Evolutionary conservation across 2,888 invertebrate genomes (phyloP).

Genomic region (Zygaena filipendulae): DNA sequence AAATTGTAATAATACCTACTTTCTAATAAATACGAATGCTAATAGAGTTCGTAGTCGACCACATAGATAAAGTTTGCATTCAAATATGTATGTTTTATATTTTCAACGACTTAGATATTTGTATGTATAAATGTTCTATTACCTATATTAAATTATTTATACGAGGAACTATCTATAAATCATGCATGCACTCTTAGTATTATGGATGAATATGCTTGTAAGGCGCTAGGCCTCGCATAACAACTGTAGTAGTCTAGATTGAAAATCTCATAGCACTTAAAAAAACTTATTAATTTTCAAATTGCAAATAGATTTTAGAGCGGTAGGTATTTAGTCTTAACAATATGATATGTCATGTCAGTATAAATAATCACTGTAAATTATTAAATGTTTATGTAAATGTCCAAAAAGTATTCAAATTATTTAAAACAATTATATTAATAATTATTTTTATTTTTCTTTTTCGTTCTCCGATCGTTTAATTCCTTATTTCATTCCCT

Average conservation of each 20-base stretch:
- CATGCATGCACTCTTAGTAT: conserved; percentile 67
- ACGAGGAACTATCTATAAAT: conserved; percentile 37
- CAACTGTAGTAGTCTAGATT: conserved; percentile 57
- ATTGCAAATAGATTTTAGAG: conserved; percentile 62
- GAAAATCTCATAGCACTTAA: conserved; percentile 64
- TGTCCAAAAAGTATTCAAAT: conserved; percentile 70
- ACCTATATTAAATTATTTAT: conserved; percentile 65
- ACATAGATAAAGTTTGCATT: too few species aligned
- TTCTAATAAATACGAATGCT: not conserved
- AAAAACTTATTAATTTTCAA: conserved; percentile 53
- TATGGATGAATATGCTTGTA: conserved; percentile 47
- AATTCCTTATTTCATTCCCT: conserved; percentile 23
- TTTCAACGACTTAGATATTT: conserved; percentile 39
- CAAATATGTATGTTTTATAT: conserved; percentile 39
- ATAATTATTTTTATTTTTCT: conserved; percentile 55
- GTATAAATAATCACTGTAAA: conserved; percentile 69
- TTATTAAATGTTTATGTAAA: conserved; percentile 71
- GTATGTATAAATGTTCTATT: conserved; percentile 54
- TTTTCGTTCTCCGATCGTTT: conserved; percentile 49
- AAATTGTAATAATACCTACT: not conserved
- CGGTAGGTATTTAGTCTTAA: conserved; percentile 57
- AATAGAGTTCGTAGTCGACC: not conserved
- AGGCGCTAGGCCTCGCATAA: conserved; percentile 48
- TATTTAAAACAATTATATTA: conserved; percentile 65
- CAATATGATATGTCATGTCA: conserved; percentile 66